Evolutionary conservation across 2,888 invertebrate genomes (phyloP), one percentile per base, ranked within the genome.

Genomic region (Invenusta paracnida): DNA sequence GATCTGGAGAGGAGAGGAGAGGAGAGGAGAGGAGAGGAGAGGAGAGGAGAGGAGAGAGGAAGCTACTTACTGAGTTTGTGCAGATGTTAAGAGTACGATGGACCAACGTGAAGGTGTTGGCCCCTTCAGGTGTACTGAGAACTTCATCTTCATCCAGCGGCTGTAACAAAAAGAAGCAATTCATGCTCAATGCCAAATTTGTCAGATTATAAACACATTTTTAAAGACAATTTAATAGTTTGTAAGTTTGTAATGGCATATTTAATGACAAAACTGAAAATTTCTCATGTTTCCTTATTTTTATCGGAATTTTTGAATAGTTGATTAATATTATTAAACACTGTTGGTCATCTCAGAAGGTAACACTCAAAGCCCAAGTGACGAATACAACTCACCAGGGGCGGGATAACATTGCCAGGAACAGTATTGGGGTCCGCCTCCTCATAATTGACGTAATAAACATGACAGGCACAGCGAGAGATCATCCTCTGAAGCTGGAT

Each of bases 81-180:
- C 96, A 96, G n/a, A 97, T 96, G 90, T 98, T 97, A 48, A 99
- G 93, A 92, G 98, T 98, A 91, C 99, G 96, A 93, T 99, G 99
- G 94, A 98, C 96, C 83, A 99, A 93, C 0, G 97, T 98, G 91
- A 99, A 97, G 0, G 97, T 96, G 93, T 99, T 98, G 81, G 96
- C 96, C 0, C 96, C 96, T 87, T 95, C 95, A 89, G 95, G 95
- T 88, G 94, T 93, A 87, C 94, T 94, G 89, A 90, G 90, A 89
- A 91, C 89, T 89, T 95, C 95, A 67, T 94, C 94, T 0, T 89
- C 89, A 30, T 86, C 86, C 13, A 83, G 79, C 1, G 86, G 86
- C 86, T 86, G 67, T n/a, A n/a, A 83, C 1, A 48, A 83, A 25
- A 67, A 83, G 25, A 83, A 1, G n/a, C 2, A 83, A 23, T 79